These are phyloP conservation scores for Tachycineta bicolor DNA, from an alignment of 2,113 vertebrate genomes.

Conservation along the genomic window DNA sequence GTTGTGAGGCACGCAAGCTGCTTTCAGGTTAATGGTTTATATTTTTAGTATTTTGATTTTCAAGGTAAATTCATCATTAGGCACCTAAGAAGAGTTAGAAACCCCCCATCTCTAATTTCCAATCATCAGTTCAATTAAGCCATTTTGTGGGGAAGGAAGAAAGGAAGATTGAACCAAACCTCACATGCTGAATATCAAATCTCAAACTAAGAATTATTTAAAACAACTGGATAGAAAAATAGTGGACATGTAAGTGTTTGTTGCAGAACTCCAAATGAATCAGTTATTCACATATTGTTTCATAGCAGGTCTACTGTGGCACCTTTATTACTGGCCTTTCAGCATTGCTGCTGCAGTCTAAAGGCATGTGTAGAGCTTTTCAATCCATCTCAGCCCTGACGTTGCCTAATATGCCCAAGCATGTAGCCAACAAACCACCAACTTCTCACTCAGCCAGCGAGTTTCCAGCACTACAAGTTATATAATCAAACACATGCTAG, in stretches of 20 bases:
- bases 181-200: not conserved
- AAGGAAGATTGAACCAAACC: conserved; percentile 22
- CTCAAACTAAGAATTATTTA: not conserved
- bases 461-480: conserved; percentile 38
- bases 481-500: conserved; percentile 54
- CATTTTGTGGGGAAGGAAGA: conserved; percentile 12
- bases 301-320: not conserved
- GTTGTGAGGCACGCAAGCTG: not conserved
- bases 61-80: not conserved
- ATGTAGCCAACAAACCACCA: not conserved
- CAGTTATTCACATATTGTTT: not conserved
- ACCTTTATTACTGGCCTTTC: not conserved
- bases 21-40: not conserved
- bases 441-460: not conserved
- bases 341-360: not conserved
- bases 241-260: not conserved
- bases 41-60: conserved; percentile 34
- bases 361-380: not conserved
- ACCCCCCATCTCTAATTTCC: not conserved
- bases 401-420: not conserved
- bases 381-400: not conserved
- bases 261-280: not conserved
- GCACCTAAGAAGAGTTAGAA: not conserved
- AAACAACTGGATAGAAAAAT: not conserved
- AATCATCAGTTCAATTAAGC: not conserved